Evolutionary conservation across 2,113 vertebrate genomes (phyloP).

Genomic region (Prochilodus magdalenae): DNA sequence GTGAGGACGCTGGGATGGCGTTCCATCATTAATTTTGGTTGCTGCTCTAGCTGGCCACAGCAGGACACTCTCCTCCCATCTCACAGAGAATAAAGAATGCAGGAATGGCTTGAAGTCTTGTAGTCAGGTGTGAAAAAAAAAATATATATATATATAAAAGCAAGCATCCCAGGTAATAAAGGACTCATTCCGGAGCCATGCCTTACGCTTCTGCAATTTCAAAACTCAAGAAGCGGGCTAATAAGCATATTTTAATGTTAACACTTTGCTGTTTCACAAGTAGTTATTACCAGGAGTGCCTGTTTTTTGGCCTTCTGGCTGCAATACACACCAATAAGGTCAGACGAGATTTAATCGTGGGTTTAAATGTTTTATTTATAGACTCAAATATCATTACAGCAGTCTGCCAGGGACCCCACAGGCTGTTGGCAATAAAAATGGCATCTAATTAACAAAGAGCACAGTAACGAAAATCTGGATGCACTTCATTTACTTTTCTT

Average conservation of each 20-base stretch:
- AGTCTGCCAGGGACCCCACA: constrained; percentile 50
- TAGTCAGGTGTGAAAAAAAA: background rate
- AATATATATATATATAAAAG: background rate
- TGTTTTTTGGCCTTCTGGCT: constrained; percentile 37
- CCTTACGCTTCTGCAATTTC: background rate
- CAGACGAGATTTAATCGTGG: constrained; percentile 56
- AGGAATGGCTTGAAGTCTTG: background rate
- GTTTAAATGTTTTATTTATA: constrained; percentile 65
- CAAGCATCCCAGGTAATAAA: background rate
- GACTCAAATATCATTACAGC: constrained; percentile 59
- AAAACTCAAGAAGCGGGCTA: constrained; percentile 15
- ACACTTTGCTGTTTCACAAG: background rate
- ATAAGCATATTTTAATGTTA: constrained; percentile 35
- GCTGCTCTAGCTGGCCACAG: background rate
- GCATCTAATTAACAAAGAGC: constrained; percentile 60
- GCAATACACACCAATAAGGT: constrained; percentile 50
- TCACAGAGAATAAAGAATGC: constrained; percentile 24
- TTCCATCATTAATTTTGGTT: constrained; percentile 36
- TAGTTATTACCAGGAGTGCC: constrained; percentile 3
- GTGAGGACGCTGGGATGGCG: constrained; percentile 6
- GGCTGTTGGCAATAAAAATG: constrained; percentile 57
- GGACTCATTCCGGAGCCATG: background rate
- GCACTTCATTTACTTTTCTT: constrained; percentile 37
- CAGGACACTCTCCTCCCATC: constrained; percentile 17
- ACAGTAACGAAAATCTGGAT: constrained; percentile 46